These are phyloP conservation scores for Athalia cordata DNA, from an alignment of 2,888 invertebrate genomes.

Conservation along the genomic window DNA sequence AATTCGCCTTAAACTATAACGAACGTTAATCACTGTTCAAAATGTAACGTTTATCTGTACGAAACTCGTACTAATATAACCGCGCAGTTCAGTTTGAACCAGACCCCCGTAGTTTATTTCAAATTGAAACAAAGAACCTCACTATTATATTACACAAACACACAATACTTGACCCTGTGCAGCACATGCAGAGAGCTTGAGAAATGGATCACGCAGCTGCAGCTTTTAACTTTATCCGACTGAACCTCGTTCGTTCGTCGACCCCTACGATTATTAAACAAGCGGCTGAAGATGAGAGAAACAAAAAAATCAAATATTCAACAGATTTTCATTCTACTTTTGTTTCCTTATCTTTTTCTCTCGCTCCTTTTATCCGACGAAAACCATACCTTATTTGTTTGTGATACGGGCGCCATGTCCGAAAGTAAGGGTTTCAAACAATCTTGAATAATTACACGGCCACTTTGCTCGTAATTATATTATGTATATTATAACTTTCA, in stretches of 20 bases:
- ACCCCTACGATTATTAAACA: slow-evolving; percentile 10
- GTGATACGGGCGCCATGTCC: slow-evolving; percentile 8
- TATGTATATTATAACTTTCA: slow-evolving; percentile 45
- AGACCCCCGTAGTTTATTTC: background rate
- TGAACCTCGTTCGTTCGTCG: background rate
- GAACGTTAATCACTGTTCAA: no score
- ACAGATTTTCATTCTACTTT: background rate
- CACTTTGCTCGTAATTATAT: background rate
- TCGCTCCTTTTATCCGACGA: no score
- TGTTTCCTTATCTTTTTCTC: no score
- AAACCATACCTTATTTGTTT: no score
- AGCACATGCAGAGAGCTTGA: slow-evolving; percentile 1
- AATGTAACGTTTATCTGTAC: no score
- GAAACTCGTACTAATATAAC: no score
- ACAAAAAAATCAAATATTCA: background rate
- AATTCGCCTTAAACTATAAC: no score
- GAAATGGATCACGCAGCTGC: slow-evolving; percentile 31
- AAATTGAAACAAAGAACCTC: background rate
- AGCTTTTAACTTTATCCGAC: background rate
- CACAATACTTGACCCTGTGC: slow-evolving; percentile 17
- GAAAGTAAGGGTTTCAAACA: background rate
- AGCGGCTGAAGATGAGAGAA: background rate
- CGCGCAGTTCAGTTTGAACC: no score
- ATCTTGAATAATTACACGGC: slow-evolving; percentile 23
- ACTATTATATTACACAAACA: background rate